phyloP scores from a whole-genome alignment of 2,797 vertebrate species.

The Smutsia gigantea region DNA sequence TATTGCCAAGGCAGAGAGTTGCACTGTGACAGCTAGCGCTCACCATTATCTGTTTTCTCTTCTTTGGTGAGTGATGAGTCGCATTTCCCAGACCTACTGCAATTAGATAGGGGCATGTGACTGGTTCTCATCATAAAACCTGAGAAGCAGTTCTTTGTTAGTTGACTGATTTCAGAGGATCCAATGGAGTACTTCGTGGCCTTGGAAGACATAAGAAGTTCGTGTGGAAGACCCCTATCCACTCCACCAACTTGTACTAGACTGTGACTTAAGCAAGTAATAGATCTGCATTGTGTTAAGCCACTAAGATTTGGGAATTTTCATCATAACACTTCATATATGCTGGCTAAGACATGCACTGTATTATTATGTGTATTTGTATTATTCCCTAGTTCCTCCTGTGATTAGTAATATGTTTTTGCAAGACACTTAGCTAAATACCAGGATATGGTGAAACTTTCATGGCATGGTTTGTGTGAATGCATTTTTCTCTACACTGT shows the following conservation, averaged over 20 bases:
- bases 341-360: neutral
- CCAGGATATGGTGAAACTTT: neutral
- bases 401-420: neutral
- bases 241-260: neutral
- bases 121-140: neutral
- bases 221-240: neutral
- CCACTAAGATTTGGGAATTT: neutral
- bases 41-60: neutral
- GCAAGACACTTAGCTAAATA: neutral
- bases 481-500: neutral
- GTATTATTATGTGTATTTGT: neutral
- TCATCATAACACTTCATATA: neutral
- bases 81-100: neutral
- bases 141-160: slow-evolving; percentile 6
- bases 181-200: neutral
- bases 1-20: neutral
- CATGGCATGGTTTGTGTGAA: neutral
- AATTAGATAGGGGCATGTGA: neutral
- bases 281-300: neutral
- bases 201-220: neutral
- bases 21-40: neutral
- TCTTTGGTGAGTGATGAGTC: neutral
- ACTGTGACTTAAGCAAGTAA: neutral
- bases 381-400: neutral
- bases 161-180: neutral